Evolutionary conservation across 2,888 invertebrate genomes (phyloP), one percentile per base, ranked within the genome.

Genomic region (Glyphotaelius pellucidus): DNA sequence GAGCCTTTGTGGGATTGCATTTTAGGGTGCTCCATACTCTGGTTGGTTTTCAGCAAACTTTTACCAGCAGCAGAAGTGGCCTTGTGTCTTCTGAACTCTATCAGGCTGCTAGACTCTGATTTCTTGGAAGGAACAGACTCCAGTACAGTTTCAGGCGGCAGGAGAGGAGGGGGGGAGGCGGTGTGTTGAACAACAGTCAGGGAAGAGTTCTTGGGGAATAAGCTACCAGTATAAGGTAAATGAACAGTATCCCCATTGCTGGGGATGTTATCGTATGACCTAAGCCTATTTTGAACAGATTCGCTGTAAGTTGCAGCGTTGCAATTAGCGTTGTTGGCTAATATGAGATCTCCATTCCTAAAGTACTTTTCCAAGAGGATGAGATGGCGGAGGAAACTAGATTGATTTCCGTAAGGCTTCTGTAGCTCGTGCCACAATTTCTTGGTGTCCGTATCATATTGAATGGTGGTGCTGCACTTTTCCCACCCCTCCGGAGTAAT

Each of bases 401-500:
- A 98, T 94, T 98, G 98, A 94, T 98, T 98, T 4, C 98, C 98
- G 94, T 98, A 98, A 0, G 98, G 98, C 94, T 98, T 97, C 94
- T 98, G 98, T 80, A 98, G 94, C 94, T 98, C 98, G 93, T 97
- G 97, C 98, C 98, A 98, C 3, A 98, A 95, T 11, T 97, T 96
- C 92, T 98, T 98, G 0, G 98, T 98, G n/a, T 98, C 98, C 25
- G 96, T 96, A 94, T 98, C 98, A 93, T 98, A 98, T 94, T 98
- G 98, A 90, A 98, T 97, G 94, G 97, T 97, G 0, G 98, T 97
- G 93, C 97, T 97, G 93, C 98, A 98, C 93, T 98, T 98, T 94
- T 98, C 98, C 98, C 98, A 98, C 0, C 98, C 98, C 94, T 98
- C 98, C 0, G 98, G 98, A 0, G 98, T 98, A 0, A 97, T 96